Percentiles rank a stretch among this genome's conserved stretches.
Conservation (phyloP, 53 echinoderm and acorn worm species). For the Henricia sp. region DNA sequence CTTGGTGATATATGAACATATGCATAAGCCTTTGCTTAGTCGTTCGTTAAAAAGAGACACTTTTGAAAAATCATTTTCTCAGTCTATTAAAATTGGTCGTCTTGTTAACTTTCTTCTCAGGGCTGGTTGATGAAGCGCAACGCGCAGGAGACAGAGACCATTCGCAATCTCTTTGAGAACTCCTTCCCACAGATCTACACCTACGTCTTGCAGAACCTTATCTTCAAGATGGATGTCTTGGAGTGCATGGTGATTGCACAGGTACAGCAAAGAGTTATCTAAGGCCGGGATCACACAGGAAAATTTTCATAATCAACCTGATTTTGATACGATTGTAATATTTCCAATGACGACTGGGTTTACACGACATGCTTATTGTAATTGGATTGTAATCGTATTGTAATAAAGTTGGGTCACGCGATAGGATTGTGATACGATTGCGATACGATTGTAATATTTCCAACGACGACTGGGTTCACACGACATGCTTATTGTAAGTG, state of each 20-base stretch:
- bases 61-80: no score
- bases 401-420: no score
- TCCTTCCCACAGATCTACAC: slow-evolving; percentile 87
- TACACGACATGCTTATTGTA: no score
- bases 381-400: no score
- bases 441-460: no score
- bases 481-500: no score
- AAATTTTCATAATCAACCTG: no score
- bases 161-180: slow-evolving; percentile 85
- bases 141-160: slow-evolving; percentile 72
- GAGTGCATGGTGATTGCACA: slow-evolving; percentile 94
- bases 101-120: slow-evolving; percentile 48
- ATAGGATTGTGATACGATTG: no score
- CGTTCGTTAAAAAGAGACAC: not conserved
- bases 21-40: not conserved
- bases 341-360: no score
- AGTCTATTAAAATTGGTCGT: not conserved
- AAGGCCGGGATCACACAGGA: no score
- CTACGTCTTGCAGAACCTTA: slow-evolving; percentile 77
- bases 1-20: not conserved
- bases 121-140: slow-evolving; percentile 95
- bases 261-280: slow-evolving; percentile 24
- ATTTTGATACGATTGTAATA: no score
- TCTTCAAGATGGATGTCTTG: slow-evolving; percentile 96
- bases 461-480: no score